Conservation (phyloP, 2,888 invertebrate genomes). For the Drosophila borborema region DNA sequence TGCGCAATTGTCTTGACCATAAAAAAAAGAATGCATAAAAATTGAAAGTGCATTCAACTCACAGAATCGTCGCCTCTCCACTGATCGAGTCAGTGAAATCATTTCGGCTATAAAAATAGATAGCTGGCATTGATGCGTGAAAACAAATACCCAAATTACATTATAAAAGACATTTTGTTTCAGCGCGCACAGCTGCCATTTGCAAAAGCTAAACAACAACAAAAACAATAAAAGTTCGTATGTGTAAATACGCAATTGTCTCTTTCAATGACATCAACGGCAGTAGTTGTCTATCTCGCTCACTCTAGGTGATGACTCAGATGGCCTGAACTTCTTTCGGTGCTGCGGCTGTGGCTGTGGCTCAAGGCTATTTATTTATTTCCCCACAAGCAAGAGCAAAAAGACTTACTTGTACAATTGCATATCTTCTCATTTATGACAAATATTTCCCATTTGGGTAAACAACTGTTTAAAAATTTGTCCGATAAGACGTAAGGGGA, state of each 20-base stretch:
- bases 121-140: slow-evolving; percentile 70
- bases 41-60: slow-evolving; percentile 72
- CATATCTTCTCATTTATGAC: slow-evolving; percentile 16
- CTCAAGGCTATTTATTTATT: slow-evolving; percentile 38
- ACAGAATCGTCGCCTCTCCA: slow-evolving; percentile 15
- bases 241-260: slow-evolving; percentile 59
- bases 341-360: slow-evolving; percentile 16
- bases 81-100: slow-evolving; percentile 51
- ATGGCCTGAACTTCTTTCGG: slow-evolving; percentile 32
- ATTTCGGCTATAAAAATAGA: slow-evolving; percentile 58
- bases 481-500: slow-evolving; percentile 6
- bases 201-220: slow-evolving; percentile 20
- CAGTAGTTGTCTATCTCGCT: slow-evolving; percentile 30
- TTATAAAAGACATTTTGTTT: slow-evolving; percentile 64
- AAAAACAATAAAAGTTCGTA: slow-evolving; percentile 17
- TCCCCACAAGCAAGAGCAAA: slow-evolving; percentile 14
- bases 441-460: slow-evolving; percentile 13
- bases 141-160: slow-evolving; percentile 66
- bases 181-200: slow-evolving; percentile 44
- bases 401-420: slow-evolving; percentile 14
- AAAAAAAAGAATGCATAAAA: slow-evolving; percentile 58
- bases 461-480: neutral
- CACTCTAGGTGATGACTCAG: slow-evolving; percentile 37
- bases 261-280: slow-evolving; percentile 49
- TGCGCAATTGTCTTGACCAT: slow-evolving; percentile 65